Conservation (phyloP, 1,140 invertebrate genomes). For the Acyrthosiphon pisum region DNA sequence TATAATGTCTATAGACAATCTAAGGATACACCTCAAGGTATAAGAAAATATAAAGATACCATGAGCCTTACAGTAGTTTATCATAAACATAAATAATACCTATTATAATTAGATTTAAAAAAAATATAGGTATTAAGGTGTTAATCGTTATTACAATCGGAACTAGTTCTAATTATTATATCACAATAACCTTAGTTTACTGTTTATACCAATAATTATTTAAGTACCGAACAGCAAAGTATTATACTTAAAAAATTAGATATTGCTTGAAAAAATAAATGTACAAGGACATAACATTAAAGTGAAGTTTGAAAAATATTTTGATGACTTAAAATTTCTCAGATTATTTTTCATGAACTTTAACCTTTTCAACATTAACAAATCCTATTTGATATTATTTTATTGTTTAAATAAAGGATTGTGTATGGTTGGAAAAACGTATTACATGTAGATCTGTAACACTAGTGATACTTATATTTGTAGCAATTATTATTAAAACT, state of each 20-base stretch:
- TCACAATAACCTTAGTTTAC: neutral
- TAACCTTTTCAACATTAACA: too few species aligned
- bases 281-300: neutral
- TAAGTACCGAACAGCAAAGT: neutral
- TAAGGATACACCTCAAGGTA: neutral
- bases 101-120: neutral
- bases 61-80: neutral
- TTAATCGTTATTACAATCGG: too few species aligned
- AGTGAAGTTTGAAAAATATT: neutral
- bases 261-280: too few species aligned
- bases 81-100: neutral
- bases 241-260: neutral
- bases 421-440: too few species aligned
- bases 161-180: neutral
- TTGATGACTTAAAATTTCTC: neutral
- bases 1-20: neutral
- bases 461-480: too few species aligned
- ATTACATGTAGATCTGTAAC: too few species aligned
- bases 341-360: neutral
- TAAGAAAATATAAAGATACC: neutral
- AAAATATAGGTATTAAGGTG: neutral
- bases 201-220: neutral
- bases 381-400: neutral
- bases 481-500: neutral
- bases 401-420: neutral